Conservation (phyloP, 2,113 vertebrate genomes). For the Hydrolagus affinis region DNA sequence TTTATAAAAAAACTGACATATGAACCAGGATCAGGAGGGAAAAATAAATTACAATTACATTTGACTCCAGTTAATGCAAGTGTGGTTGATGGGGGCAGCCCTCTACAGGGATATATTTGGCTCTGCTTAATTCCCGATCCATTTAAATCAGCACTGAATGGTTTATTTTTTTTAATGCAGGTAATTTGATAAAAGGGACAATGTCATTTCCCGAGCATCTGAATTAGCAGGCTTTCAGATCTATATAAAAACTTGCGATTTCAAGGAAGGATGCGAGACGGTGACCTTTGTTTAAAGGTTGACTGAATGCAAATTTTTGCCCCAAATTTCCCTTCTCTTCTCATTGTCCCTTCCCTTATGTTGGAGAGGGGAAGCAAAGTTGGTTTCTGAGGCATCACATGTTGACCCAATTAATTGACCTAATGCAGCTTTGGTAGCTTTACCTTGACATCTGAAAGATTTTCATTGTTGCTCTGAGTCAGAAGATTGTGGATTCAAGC, state of each 20-base stretch:
- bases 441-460: too few relatives aligned
- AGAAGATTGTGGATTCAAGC: too few relatives aligned
- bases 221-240: neutral
- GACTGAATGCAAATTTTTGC: neutral
- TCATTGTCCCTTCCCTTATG: too few relatives aligned
- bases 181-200: neutral
- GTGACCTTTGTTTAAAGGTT: neutral
- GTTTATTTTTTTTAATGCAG: neutral
- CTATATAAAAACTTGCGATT: neutral
- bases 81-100: neutral
- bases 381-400: too few relatives aligned
- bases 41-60: constrained; percentile 12
- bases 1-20: neutral
- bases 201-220: neutral
- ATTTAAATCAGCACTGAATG: neutral
- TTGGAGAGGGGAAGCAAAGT: too few relatives aligned
- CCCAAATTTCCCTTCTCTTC: neutral
- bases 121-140: neutral
- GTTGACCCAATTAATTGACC: too few relatives aligned
- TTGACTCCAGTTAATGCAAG: constrained; percentile 1
- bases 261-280: neutral
- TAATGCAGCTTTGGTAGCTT: too few relatives aligned
- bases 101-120: neutral
- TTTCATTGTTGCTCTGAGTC: too few relatives aligned
- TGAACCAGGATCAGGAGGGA: neutral